Percentiles rank a stretch among this genome's conserved stretches.
Evolutionary conservation across 2,888 invertebrate genomes (phyloP).

Genomic region (Metellina segmentata): DNA sequence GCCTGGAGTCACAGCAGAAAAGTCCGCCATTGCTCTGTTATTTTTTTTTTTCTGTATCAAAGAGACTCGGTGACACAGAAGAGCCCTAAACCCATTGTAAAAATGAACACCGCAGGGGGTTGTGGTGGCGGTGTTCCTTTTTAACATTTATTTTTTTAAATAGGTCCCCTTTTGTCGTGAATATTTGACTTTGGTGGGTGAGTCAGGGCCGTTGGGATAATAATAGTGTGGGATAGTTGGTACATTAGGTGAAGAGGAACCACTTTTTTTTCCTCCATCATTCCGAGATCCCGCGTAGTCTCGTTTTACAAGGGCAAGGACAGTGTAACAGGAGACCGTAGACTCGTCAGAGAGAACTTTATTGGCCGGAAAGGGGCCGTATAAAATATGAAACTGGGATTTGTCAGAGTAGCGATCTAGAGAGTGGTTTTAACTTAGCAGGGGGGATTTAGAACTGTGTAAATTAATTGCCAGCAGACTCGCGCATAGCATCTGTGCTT

Average conservation of each 20-base stretch:
- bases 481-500: too few relatives aligned
- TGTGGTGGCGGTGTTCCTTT: slow-evolving; percentile 7
- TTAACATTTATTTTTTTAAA: slow-evolving; percentile 13
- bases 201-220: slow-evolving; percentile 64
- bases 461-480: too few relatives aligned
- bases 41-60: not conserved
- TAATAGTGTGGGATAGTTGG: slow-evolving; percentile 67
- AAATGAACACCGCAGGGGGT: slow-evolving; percentile 43
- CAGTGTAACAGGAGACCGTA: slow-evolving; percentile 57
- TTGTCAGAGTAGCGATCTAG: not conserved
- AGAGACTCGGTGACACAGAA: slow-evolving; percentile 33
- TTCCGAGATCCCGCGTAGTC: slow-evolving; percentile 18
- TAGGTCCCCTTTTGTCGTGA: slow-evolving; percentile 49
- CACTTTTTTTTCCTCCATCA: not conserved
- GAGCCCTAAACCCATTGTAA: slow-evolving; percentile 39
- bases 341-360: slow-evolving; percentile 17
- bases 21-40: not conserved
- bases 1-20: not conserved
- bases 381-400: slow-evolving; percentile 23
- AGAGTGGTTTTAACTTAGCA: not conserved
- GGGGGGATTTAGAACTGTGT: not conserved
- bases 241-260: slow-evolving; percentile 59
- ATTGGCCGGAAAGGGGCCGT: slow-evolving; percentile 17
- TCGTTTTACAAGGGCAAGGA: slow-evolving; percentile 73
- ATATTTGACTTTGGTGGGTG: slow-evolving; percentile 70